Percentiles rank a stretch among this genome's conserved stretches.
Evolutionary conservation across 2,888 invertebrate species (phyloP).

Genomic region (Laspeyria flexula): DNA sequence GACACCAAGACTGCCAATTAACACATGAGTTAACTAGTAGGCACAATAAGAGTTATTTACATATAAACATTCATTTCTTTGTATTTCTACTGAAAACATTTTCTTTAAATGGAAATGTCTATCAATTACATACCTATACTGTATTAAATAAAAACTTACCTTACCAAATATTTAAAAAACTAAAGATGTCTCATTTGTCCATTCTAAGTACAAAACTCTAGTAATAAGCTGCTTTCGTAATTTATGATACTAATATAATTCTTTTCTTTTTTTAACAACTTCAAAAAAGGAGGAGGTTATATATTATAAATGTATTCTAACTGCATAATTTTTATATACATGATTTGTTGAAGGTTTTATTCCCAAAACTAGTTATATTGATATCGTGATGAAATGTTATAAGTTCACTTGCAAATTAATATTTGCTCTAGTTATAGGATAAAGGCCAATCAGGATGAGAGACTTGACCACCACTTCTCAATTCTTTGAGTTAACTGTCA

Average conservation of each 20-base stretch:
- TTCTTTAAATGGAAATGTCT: no score
- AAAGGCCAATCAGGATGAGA: not conserved
- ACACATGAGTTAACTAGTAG: conserved; percentile 27
- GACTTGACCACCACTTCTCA: no score
- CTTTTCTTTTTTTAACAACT: no score
- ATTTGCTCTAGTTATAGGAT: not conserved
- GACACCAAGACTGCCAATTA: conserved; percentile 37
- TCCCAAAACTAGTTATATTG: not conserved
- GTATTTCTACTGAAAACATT: not conserved
- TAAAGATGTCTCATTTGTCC: not conserved
- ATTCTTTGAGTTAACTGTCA: not conserved
- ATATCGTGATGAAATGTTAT: not conserved
- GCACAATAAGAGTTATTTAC: conserved; percentile 19
- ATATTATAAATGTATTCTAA: conserved; percentile 14
- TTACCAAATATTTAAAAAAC: not conserved
- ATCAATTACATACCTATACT: not conserved
- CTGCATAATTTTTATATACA: not conserved
- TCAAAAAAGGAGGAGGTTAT: no score
- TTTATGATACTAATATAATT: conserved; percentile 22
- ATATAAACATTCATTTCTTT: not conserved
- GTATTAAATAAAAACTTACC: not conserved
- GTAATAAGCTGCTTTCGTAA: conserved; percentile 11
- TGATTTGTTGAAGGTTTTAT: not conserved
- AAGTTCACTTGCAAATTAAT: not conserved
- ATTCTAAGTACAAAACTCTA: not conserved